A percentile compares a stretch with the other conserved stretches of the same genome.
phyloP scores from a whole-genome alignment of 2,797 vertebrate genomes.

The Chiloscyllium punctatum region DNA sequence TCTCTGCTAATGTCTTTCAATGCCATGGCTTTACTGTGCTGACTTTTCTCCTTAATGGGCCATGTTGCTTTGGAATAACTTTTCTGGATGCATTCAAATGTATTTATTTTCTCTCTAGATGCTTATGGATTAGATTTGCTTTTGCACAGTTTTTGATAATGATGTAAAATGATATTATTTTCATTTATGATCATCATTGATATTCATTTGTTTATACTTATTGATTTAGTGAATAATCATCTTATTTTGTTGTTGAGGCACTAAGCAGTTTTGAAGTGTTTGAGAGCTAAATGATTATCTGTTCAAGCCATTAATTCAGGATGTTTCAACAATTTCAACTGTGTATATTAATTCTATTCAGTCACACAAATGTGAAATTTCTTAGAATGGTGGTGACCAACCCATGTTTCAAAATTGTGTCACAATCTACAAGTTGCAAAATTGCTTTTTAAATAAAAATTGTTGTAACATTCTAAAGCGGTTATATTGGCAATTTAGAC shows the following conservation, averaged over 20 bases:
- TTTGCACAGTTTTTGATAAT: background rate
- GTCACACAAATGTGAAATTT: background rate
- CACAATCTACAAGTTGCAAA: background rate
- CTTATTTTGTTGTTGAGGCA: background rate
- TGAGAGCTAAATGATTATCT: background rate
- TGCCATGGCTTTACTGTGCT: background rate
- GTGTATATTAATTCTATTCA: background rate
- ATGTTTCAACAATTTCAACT: background rate
- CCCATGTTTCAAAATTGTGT: no score
- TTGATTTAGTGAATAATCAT: background rate
- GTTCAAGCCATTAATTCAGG: background rate
- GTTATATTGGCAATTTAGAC: background rate
- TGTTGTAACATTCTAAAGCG: background rate
- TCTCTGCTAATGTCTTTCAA: background rate
- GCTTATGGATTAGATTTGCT: background rate
- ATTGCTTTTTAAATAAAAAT: background rate
- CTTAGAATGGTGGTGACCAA: background rate
- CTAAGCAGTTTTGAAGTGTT: background rate
- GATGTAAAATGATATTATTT: background rate
- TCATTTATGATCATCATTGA: background rate
- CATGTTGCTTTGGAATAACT: background rate
- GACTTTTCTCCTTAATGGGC: background rate
- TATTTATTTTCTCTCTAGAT: background rate
- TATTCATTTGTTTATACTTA: background rate
- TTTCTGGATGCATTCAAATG: no score